A percentile compares a stretch with the other conserved stretches of the same genome.
These are phyloP conservation scores for Eucera pruinosa DNA, from an alignment of 2,888 invertebrate genomes.

Conservation along the genomic window DNA sequence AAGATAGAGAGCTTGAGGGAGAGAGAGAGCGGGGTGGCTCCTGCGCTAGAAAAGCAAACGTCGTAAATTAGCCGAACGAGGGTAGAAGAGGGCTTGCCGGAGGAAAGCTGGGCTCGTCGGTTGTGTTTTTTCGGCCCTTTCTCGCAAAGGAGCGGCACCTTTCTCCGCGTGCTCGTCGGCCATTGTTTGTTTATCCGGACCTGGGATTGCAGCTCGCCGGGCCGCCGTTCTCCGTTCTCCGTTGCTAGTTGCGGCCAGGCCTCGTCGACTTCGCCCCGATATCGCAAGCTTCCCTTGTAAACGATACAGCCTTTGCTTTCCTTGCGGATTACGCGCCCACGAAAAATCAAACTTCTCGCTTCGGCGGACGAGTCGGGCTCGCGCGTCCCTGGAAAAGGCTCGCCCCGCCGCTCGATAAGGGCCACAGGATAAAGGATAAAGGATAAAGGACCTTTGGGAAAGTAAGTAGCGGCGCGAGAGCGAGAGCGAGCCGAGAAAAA, in stretches of 20 bases:
- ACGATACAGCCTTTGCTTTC: neutral
- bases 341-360: too few species aligned
- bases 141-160: conserved; percentile 32
- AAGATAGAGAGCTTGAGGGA: too few species aligned
- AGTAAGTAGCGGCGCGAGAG: conserved; percentile 61
- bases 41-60: conserved; percentile 25
- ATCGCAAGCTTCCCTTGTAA: neutral
- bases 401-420: conserved; percentile 67
- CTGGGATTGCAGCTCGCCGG: neutral
- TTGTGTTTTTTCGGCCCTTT: conserved; percentile 46
- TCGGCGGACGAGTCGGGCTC: neutral
- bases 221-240: too few species aligned
- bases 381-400: neutral
- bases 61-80: conserved; percentile 51
- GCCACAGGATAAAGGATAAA: too few species aligned
- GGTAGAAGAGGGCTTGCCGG: neutral
- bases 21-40: conserved; percentile 18
- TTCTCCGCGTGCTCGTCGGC: conserved; percentile 37
- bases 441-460: conserved; percentile 59
- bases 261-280: too few species aligned
- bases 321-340: neutral
- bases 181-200: conserved; percentile 41
- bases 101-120: conserved; percentile 25
- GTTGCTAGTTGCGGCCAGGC: too few species aligned
- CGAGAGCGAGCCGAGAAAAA: conserved; percentile 33